Evolutionary conservation across 2,888 invertebrate species (phyloP), one percentile per base, ranked within the genome.

Genomic region (Meteorus cinctellus): DNA sequence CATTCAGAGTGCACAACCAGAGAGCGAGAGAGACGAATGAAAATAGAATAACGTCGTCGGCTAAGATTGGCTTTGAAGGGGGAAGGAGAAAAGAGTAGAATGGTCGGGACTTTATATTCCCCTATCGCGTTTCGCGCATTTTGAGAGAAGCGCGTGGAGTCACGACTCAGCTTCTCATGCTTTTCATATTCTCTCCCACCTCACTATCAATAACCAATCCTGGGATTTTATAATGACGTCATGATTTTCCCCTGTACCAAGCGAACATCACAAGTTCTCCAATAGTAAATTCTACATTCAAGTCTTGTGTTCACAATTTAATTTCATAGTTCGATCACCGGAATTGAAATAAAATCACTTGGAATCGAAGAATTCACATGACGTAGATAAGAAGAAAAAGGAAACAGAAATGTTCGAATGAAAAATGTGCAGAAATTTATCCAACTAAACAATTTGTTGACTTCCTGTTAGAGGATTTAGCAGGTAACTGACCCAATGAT

Each of bases 11-110:
- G 24, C 10, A 8, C 34, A 62, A 8, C n/a, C 10, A 27, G 16
- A 24, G 29, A 81, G 41, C 41, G 83, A 78, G 79, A 82, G 83
- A 83, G 82, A 76, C 80, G 86, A 48, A 83, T 87, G 82, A 83
- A 88, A 88, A 88, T 88, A 88, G 87, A 84, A 83, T 84, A 31
- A 45, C 19, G 55, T 55, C 19, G 55, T 55, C n/a, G 24, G 65
- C 29, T 70, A 55, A 34, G 60, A 41, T 31, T 36, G 70, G 60
- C 60, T 70, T 24, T 48, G 48, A n/a, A 48, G 48, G n/a, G 48
- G 48, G 48, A n/a, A 48, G 48, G 48, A n/a, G 59, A 60, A 2
- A 14, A 27, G 12, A 27, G 41, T n/a, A 31, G 63, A 63, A 63
- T 45, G 27, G 45, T 27, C 72, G 63, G 48, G 72, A 72, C 72